Percentiles rank a stretch among this genome's conserved stretches.
Conservation (phyloP, 1,140 invertebrate species). For the Metopolophium dirhodum region DNA sequence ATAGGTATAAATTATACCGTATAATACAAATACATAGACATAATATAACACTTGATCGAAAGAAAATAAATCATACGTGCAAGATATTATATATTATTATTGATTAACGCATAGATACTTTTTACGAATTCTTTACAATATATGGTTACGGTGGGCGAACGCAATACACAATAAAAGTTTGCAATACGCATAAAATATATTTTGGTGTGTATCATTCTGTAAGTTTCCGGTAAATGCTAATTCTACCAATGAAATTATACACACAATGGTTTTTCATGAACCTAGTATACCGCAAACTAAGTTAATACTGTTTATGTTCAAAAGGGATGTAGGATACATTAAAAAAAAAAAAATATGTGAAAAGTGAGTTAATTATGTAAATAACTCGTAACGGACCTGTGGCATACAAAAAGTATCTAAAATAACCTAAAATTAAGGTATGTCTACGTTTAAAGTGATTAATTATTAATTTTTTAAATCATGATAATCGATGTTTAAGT, state of each 20-base stretch:
- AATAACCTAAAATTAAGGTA: neutral
- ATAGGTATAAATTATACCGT: no score
- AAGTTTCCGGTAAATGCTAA: conserved; percentile 1
- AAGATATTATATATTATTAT: neutral
- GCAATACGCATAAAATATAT: neutral
- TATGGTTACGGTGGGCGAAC: neutral
- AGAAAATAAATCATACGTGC: neutral
- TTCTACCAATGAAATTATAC: neutral
- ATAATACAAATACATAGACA: no score
- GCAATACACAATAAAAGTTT: neutral
- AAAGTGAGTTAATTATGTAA: neutral
- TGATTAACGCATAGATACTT: neutral
- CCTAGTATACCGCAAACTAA: neutral
- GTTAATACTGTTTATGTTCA: neutral
- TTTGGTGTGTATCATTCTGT: neutral
- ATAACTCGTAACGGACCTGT: neutral
- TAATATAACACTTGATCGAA: neutral
- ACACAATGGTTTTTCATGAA: neutral
- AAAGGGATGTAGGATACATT: neutral
- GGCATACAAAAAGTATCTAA: neutral
- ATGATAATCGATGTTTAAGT: neutral
- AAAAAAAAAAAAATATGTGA: neutral
- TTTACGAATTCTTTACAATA: neutral
- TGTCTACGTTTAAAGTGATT: neutral
- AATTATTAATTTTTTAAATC: neutral